phyloP scores from a whole-genome alignment of 2,888 invertebrate species.

The Phaonia tiefii region DNA sequence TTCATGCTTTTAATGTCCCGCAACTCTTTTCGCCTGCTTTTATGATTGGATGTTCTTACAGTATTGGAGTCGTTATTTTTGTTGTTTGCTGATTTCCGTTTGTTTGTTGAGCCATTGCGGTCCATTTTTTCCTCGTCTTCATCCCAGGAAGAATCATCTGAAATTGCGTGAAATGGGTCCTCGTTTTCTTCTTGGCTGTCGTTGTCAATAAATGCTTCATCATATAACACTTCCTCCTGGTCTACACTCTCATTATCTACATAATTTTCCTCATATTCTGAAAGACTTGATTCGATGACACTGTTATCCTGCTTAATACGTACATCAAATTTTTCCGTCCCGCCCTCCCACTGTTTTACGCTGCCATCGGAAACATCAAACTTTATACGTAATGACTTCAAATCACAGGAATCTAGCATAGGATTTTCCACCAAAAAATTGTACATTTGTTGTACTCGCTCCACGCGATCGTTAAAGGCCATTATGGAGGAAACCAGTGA shows the following conservation, averaged over 20 bases:
- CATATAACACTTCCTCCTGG: constrained; percentile 50
- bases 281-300: constrained; percentile 27
- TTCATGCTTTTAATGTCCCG: constrained; percentile 9
- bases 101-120: too few relatives aligned
- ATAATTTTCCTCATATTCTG: constrained; percentile 5
- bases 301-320: constrained; percentile 66
- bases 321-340: constrained; percentile 28
- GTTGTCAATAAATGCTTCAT: constrained; percentile 36
- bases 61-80: background rate
- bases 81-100: background rate
- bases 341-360: constrained; percentile 58
- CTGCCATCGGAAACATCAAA: constrained; percentile 71
- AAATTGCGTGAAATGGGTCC: constrained; percentile 55
- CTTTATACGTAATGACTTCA: constrained; percentile 60
- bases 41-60: background rate
- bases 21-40: constrained; percentile 32
- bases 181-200: constrained; percentile 47
- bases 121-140: too few relatives aligned
- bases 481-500: constrained; percentile 73
- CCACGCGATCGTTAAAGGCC: constrained; percentile 75
- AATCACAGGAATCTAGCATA: constrained; percentile 5
- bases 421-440: constrained; percentile 69
- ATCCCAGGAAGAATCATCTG: background rate
- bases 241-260: constrained; percentile 49
- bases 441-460: constrained; percentile 76